Conservation (phyloP, 2,888 invertebrate species). For the Pseudococcus jackbeardsleyi region DNA sequence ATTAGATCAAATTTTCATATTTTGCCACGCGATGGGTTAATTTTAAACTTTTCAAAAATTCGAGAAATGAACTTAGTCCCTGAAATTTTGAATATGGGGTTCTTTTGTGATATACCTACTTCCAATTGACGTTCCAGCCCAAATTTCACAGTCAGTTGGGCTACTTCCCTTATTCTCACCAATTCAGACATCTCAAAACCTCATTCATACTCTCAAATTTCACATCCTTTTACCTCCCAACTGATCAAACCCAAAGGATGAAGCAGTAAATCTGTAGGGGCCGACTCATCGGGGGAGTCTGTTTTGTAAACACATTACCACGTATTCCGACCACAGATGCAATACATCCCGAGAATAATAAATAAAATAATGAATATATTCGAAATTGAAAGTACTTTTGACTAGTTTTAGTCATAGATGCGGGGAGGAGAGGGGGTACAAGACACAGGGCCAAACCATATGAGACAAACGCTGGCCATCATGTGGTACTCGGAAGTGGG, state of each 20-base stretch:
- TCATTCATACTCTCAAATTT: background rate
- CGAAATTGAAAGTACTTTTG: background rate
- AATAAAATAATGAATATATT: background rate
- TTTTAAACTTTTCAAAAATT: too few relatives aligned
- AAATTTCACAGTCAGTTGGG: too few relatives aligned
- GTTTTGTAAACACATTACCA: conserved; percentile 7
- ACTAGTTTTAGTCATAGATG: background rate
- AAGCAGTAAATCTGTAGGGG: background rate
- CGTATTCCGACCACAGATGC: background rate
- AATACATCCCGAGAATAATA: background rate
- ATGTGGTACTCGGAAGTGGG: conserved; percentile 59
- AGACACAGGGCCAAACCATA: background rate
- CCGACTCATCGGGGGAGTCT: background rate
- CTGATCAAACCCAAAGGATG: background rate
- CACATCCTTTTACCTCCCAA: background rate
- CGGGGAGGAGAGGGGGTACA: background rate
- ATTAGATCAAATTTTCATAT: too few relatives aligned
- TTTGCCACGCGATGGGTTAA: too few relatives aligned
- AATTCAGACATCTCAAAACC: too few relatives aligned
- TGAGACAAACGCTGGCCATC: conserved; percentile 42
- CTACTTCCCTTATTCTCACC: too few relatives aligned
- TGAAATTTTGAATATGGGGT: too few relatives aligned
- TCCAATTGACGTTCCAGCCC: too few relatives aligned
- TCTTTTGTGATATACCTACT: too few relatives aligned
- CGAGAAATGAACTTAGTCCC: too few relatives aligned